Base-by-base conservation (phyloP, 2,113 vertebrate genomes). In the Procavia capensis region DNA sequence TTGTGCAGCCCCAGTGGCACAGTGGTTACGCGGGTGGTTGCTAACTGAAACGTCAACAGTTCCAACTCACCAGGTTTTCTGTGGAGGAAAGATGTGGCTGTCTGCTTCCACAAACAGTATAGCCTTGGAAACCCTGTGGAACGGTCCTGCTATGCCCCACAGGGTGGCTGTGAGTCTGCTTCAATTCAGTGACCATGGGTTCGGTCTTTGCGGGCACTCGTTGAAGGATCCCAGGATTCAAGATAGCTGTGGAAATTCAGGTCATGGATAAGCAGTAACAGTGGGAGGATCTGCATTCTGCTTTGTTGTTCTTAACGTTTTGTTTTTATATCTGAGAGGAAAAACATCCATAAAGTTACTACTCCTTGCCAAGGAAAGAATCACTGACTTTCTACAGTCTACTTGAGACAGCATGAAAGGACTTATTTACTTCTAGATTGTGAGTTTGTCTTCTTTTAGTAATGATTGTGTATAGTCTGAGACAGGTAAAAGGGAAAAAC, bases 271-370 rank as follows among this genome's bases (percentile, higher is more conserved):
- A n/a, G 66, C 2, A 57, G 50, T 17, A 79, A 8, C 22, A 6
- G 74, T 27, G 9, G 5, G 76, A 76, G 43, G 7, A 81, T 70
- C 29, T 61, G 41, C 27, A 76, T 72, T 94, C 27, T 63, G 13
- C 24, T 61, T 93, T 70, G 27, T 61, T 81, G 16, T 78, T 79
- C 10, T 75, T 76, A 79, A n/a, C 36, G 24, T 63, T 76, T 54
- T 80, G 22, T 25, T 72, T 88, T 68, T 39, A 19, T 63, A 61
- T 36, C 43, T 82, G 47, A 70, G 93, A 25, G 36, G 20, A 90
- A 90, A 93, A n/a, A n/a, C n/a, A 16, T 66, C 19, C 36, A 47
- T 74, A 97, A 96, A 93, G 97, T 97, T 95, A 3, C 5, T 81
- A 36, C 86, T 13, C 13, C 85, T 94, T 93, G 59, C 82, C 92